Conservation (phyloP, 2,888 invertebrate genomes). For the Sarcophaga rosellei region DNA sequence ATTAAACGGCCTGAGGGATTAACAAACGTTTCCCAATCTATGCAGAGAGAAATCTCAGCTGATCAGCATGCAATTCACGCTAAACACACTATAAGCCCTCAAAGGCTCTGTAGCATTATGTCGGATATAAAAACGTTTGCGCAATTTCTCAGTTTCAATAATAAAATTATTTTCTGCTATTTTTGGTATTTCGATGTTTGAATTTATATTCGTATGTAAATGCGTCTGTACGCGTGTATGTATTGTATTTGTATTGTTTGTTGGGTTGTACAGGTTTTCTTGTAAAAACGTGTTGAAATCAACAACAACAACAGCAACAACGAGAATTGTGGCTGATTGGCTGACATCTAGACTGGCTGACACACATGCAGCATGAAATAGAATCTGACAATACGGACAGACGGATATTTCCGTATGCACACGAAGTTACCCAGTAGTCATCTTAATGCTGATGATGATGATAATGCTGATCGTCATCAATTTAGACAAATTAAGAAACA, state of each 20-base stretch:
- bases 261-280: conserved; percentile 60
- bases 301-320: conserved; percentile 10
- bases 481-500: conserved; percentile 65
- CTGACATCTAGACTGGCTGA: conserved; percentile 12
- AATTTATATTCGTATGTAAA: too few relatives aligned
- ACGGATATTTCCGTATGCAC: neutral
- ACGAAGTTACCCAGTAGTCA: neutral
- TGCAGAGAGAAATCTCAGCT: too few relatives aligned
- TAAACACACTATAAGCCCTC: too few relatives aligned
- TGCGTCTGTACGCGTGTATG: too few relatives aligned
- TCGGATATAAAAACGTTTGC: conserved; percentile 25
- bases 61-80: too few relatives aligned
- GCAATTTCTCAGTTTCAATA: conserved; percentile 55
- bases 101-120: too few relatives aligned
- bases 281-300: conserved; percentile 63
- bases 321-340: conserved; percentile 40
- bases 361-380: neutral
- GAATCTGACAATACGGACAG: neutral
- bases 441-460: neutral
- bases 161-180: conserved; percentile 50
- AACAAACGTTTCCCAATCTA: too few relatives aligned
- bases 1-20: too few relatives aligned
- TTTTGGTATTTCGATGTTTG: neutral
- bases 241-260: conserved; percentile 7
- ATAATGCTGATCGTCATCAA: conserved; percentile 14